A percentile compares a stretch with the other conserved stretches of the same genome.
Conservation (phyloP, 2,888 invertebrate species). For the Melangyna quadrimaculata region DNA sequence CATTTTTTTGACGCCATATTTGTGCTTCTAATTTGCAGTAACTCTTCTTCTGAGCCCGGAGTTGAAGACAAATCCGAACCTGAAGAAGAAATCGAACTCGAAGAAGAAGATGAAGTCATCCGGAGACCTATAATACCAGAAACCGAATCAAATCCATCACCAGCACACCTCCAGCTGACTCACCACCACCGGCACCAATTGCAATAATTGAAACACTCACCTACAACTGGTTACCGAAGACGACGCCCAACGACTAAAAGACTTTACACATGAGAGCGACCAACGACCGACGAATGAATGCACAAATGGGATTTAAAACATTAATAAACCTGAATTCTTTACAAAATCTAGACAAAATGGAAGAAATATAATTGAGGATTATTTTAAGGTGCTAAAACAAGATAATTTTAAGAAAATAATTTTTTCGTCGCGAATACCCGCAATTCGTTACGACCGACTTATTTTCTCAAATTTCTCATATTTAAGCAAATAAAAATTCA, state of each 20-base stretch:
- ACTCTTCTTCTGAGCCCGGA: constrained; percentile 15
- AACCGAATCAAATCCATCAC: constrained; percentile 15
- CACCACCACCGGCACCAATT: constrained; percentile 12
- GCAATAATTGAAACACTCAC: not conserved
- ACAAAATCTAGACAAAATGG: too few species aligned
- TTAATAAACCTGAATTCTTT: too few species aligned
- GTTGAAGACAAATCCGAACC: constrained; percentile 17
- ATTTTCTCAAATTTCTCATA: too few species aligned
- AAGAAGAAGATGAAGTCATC: constrained; percentile 72
- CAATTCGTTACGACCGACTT: too few species aligned
- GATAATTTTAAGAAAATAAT: too few species aligned
- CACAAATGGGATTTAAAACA: too few species aligned
- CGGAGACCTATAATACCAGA: constrained; percentile 66
- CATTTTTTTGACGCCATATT: not conserved
- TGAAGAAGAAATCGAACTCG: constrained; percentile 44
- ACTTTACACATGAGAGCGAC: too few species aligned
- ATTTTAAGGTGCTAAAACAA: too few species aligned
- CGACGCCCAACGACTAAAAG: constrained; percentile 51
- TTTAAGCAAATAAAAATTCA: too few species aligned
- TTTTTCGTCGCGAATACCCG: too few species aligned
- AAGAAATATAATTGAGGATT: too few species aligned
- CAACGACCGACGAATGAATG: too few species aligned
- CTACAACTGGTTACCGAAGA: constrained; percentile 34
- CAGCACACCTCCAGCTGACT: constrained; percentile 10
- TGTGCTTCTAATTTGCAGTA: not conserved